Evolutionary conservation across 2,888 invertebrate species (phyloP).

Genomic region (Phragmatobia fuliginosa): DNA sequence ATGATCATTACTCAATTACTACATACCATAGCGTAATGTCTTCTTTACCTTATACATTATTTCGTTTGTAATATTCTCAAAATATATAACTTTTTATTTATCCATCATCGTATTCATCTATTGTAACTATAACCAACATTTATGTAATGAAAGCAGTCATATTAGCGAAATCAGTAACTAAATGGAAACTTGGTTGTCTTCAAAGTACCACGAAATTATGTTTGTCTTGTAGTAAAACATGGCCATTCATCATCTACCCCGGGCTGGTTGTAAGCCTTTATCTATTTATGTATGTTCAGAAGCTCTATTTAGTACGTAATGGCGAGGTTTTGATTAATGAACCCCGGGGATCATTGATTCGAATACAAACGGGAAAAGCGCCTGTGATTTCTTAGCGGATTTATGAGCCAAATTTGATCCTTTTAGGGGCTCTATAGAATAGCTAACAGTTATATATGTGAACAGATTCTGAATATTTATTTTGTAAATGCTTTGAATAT

Average conservation of each 20-base stretch:
- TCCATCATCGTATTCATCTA: slow-evolving; percentile 1
- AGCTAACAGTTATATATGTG: slow-evolving; percentile 2
- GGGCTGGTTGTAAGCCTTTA: slow-evolving; percentile 27
- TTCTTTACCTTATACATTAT: too few species aligned
- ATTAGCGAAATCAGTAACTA: slow-evolving; percentile 13
- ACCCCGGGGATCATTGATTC: slow-evolving; percentile 37
- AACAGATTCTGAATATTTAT: slow-evolving; percentile 21
- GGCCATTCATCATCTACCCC: slow-evolving; percentile 43
- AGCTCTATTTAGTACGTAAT: slow-evolving; percentile 36
- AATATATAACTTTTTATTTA: too few species aligned
- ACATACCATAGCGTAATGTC: too few species aligned
- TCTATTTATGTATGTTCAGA: slow-evolving; percentile 40
- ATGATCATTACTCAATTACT: too few species aligned
- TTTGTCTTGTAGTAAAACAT: slow-evolving; percentile 31
- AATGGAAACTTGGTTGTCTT: background rate
- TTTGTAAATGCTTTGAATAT: slow-evolving; percentile 2
- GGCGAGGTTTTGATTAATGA: slow-evolving; percentile 47
- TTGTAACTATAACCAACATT: slow-evolving; percentile 12
- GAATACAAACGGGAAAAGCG: slow-evolving; percentile 30
- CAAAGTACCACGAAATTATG: slow-evolving; percentile 7
- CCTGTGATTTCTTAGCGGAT: slow-evolving; percentile 42
- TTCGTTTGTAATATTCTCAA: too few species aligned
- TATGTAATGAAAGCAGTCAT: slow-evolving; percentile 1
- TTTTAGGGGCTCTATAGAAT: slow-evolving; percentile 11
- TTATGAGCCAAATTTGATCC: slow-evolving; percentile 39